Conservation (phyloP, 2,888 invertebrate species). For the Drosophila lutescens region DNA sequence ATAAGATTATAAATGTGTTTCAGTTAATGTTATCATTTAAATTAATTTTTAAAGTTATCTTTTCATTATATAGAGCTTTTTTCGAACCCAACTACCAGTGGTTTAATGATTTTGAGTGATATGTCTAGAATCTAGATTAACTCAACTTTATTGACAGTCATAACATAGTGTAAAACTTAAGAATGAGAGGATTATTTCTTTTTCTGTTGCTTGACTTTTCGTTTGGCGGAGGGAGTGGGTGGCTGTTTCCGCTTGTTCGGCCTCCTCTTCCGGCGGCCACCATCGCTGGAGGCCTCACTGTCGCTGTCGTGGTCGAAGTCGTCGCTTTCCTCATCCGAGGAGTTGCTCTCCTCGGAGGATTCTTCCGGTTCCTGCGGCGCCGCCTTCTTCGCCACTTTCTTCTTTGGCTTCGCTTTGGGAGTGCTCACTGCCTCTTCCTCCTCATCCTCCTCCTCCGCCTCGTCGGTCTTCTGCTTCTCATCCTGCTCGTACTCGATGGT, state of each 20-base stretch:
- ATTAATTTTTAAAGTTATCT: too few species aligned
- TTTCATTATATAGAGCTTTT: too few species aligned
- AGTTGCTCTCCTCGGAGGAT: constrained; percentile 13
- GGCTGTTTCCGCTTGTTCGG: constrained; percentile 22
- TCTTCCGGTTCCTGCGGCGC: background rate
- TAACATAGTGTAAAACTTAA: background rate
- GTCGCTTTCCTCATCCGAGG: constrained; percentile 18
- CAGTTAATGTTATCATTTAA: too few species aligned
- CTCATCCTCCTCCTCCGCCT: constrained; percentile 28
- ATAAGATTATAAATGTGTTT: too few species aligned
- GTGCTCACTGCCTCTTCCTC: constrained; percentile 18
- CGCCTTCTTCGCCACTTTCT: constrained; percentile 10
- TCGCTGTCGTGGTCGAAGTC: constrained; percentile 23
- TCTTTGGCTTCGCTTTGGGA: constrained; percentile 7
- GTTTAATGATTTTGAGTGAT: background rate
- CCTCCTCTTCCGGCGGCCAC: background rate
- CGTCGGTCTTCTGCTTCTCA: constrained; percentile 20
- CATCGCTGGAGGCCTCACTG: constrained; percentile 27
- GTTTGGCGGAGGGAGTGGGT: background rate
- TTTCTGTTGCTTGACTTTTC: constrained; percentile 17
- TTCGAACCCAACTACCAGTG: too few species aligned
- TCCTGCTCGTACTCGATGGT: constrained; percentile 78
- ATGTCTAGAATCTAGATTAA: constrained; percentile 1
- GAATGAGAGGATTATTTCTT: constrained; percentile 1
- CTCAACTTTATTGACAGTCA: constrained; percentile 19